Evolutionary conservation across 2,888 invertebrate genomes (phyloP).

Genomic region (Hoplodrina ambigua): DNA sequence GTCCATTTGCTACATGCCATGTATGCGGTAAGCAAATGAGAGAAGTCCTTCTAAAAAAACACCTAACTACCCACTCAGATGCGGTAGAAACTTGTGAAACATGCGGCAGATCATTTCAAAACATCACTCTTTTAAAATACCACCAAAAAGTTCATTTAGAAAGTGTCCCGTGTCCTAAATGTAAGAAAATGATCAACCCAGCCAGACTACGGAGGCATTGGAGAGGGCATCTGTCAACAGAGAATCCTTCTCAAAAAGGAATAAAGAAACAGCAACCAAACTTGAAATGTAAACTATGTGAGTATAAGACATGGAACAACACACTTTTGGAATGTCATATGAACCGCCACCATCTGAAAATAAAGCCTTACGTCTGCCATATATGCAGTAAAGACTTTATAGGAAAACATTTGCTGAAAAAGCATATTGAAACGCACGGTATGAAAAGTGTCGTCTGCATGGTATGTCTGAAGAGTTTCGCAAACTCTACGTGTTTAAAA

Average conservation of each 20-base stretch:
- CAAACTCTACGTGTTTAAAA: constrained; percentile 70
- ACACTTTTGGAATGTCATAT: constrained; percentile 68
- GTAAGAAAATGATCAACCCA: constrained; percentile 65
- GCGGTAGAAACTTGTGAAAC: constrained; percentile 59
- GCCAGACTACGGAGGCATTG: constrained; percentile 67
- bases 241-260: constrained; percentile 14
- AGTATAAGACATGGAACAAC: constrained; percentile 59
- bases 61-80: constrained; percentile 60
- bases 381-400: constrained; percentile 70
- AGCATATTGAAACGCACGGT: constrained; percentile 68
- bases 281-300: constrained; percentile 61
- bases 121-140: constrained; percentile 54
- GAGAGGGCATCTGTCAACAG: constrained; percentile 58
- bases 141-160: constrained; percentile 69
- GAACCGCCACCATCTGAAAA: constrained; percentile 70
- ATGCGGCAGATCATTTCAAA: constrained; percentile 69
- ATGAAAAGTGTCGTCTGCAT: constrained; percentile 63
- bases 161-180: constrained; percentile 67
- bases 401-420: constrained; percentile 67
- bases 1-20: constrained; percentile 53
- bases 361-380: constrained; percentile 69
- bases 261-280: constrained; percentile 25
- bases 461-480: constrained; percentile 70
- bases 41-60: constrained; percentile 57
- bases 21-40: constrained; percentile 63